phyloP scores from a whole-genome alignment of 2,113 vertebrate species.

The Prolemur simus region DNA sequence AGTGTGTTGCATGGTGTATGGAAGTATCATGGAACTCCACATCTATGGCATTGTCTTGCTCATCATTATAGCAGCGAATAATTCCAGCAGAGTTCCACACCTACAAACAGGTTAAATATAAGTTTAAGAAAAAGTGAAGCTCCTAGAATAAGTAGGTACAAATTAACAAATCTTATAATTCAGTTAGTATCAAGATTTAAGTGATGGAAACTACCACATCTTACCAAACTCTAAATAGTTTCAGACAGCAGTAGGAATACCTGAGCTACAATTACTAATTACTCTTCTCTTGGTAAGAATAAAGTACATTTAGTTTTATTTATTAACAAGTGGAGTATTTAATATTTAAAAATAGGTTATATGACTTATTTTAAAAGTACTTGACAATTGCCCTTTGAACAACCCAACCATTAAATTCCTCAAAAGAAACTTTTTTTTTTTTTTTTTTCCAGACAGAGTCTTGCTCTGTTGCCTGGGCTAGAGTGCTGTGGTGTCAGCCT shows the following conservation, averaged over 20 bases:
- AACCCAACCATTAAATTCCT: constrained; percentile 20
- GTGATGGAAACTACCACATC: background rate
- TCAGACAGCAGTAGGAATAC: background rate
- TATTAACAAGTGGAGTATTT: constrained; percentile 12
- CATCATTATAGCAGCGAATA: constrained; percentile 95
- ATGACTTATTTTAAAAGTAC: background rate
- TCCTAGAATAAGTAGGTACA: background rate
- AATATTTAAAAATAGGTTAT: background rate
- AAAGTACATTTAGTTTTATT: background rate
- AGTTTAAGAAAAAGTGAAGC: background rate
- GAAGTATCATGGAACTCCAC: constrained; percentile 97
- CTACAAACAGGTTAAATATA: constrained; percentile 78
- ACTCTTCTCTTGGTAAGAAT: constrained; percentile 5
- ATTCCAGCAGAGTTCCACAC: constrained; percentile 96
- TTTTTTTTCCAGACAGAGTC: too few species aligned
- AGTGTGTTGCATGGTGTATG: constrained; percentile 94
- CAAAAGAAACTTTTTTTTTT: background rate
- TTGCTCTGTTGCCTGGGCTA: too few species aligned
- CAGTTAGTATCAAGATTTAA: background rate
- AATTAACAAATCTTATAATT: background rate
- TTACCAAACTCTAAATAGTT: background rate
- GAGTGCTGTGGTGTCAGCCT: too few species aligned
- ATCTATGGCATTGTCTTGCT: constrained; percentile 96
- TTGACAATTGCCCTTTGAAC: background rate
- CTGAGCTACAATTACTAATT: background rate